Conservation (phyloP, 92 coral and sea anemone genomes). For the Bergia sp. region DNA sequence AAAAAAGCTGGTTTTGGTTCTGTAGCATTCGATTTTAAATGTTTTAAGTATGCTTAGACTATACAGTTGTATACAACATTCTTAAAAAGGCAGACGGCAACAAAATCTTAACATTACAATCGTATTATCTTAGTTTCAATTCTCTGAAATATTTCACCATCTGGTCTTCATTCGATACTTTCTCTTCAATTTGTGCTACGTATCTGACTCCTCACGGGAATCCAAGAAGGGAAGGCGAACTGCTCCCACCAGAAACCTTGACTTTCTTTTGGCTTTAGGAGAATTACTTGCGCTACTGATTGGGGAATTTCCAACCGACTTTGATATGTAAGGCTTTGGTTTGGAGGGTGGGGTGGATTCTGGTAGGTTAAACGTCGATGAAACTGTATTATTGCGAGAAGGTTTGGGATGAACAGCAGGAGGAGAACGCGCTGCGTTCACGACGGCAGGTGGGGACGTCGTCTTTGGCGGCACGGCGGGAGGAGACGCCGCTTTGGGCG, state of each 20-base stretch:
- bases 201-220: constrained; percentile 12
- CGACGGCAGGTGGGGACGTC: neutral
- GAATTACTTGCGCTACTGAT: constrained; percentile 7
- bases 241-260: constrained; percentile 15
- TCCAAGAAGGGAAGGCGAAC: constrained; percentile 10
- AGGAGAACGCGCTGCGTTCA: neutral
- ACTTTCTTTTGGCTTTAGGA: constrained; percentile 2
- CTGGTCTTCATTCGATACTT: neutral
- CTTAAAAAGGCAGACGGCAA: neutral
- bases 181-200: constrained; percentile 13
- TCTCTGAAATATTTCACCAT: neutral
- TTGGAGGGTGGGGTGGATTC: neutral
- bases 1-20: too few relatives aligned
- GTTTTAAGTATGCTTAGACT: neutral
- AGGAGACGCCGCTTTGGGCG: constrained; percentile 7
- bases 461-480: neutral
- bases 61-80: too few relatives aligned
- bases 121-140: neutral
- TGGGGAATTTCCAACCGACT: constrained; percentile 26
- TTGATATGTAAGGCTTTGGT: constrained; percentile 38
- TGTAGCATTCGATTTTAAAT: neutral
- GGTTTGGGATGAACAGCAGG: constrained; percentile 35
- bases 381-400: constrained; percentile 6
- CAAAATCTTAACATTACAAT: too few relatives aligned
- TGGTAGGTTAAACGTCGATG: neutral